These are phyloP conservation scores for Glaucopsyche alexis DNA, from an alignment of 2,888 invertebrate genomes.

Conservation along the genomic window DNA sequence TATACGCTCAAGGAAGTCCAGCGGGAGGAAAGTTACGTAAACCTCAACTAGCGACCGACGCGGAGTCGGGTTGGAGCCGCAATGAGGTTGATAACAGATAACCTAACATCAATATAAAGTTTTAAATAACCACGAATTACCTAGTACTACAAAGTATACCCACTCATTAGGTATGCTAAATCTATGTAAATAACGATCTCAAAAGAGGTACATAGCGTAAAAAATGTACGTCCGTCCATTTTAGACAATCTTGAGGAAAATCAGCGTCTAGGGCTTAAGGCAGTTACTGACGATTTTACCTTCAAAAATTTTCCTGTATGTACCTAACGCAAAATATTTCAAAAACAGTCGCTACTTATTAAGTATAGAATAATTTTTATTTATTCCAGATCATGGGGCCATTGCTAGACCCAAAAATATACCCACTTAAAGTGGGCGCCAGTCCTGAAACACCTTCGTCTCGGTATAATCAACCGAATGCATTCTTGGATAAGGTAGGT, in stretches of 20 bases:
- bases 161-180: too few species aligned
- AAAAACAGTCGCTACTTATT: too few species aligned
- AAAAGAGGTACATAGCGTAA: neutral
- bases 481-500: conserved; percentile 80
- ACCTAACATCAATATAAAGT: neutral
- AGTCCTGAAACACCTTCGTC: conserved; percentile 78
- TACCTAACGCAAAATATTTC: too few species aligned
- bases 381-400: conserved; percentile 79
- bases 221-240: too few species aligned
- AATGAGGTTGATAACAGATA: conserved; percentile 56
- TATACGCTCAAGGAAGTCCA: conserved; percentile 54
- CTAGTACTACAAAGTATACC: too few species aligned
- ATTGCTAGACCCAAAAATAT: conserved; percentile 81
- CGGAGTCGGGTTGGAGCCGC: conserved; percentile 68
- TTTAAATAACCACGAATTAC: neutral
- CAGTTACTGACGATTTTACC: too few species aligned
- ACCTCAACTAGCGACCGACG: conserved; percentile 42
- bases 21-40: neutral
- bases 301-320: too few species aligned
- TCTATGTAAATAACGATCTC: neutral
- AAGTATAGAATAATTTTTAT: neutral
- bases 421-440: conserved; percentile 78
- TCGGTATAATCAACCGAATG: conserved; percentile 80
- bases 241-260: too few species aligned
- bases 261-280: too few species aligned